phyloP scores from a whole-genome alignment of 2,888 invertebrate genomes.

The Lapara coniferarum region DNA sequence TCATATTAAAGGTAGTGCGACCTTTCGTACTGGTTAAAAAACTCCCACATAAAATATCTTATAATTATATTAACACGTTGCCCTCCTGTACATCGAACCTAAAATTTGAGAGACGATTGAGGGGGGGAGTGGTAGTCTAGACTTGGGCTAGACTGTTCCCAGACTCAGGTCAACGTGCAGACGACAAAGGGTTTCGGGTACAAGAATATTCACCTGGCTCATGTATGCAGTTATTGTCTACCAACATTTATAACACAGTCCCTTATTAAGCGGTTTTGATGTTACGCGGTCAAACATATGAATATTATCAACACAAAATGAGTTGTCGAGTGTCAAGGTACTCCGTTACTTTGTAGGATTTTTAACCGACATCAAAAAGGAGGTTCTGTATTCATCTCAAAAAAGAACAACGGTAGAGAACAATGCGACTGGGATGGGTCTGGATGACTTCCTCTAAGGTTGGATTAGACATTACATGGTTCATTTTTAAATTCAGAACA shows the following conservation, averaged over 20 bases:
- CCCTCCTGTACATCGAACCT: slow-evolving; percentile 15
- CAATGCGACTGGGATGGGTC: no score
- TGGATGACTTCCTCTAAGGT: no score
- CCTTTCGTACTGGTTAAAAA: background rate
- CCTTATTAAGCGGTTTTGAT: background rate
- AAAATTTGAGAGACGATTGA: slow-evolving; percentile 3
- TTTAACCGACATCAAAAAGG: no score
- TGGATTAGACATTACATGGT: no score
- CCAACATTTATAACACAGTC: background rate
- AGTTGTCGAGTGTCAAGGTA: no score
- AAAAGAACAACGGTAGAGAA: background rate
- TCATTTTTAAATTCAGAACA: background rate
- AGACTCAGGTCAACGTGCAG: slow-evolving; percentile 66
- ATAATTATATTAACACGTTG: slow-evolving; percentile 13
- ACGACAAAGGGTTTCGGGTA: slow-evolving; percentile 50
- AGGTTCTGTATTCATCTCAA: no score
- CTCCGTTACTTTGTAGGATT: background rate
- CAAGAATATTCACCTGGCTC: slow-evolving; percentile 8
- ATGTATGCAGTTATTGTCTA: slow-evolving; percentile 7
- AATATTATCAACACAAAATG: no score
- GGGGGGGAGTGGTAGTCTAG: slow-evolving; percentile 44
- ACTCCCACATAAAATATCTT: background rate
- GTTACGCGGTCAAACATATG: no score
- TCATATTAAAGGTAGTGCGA: background rate
- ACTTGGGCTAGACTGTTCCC: slow-evolving; percentile 49